phyloP scores from a whole-genome alignment of 2,888 invertebrate genomes.

The Leptogaster cylindrica region DNA sequence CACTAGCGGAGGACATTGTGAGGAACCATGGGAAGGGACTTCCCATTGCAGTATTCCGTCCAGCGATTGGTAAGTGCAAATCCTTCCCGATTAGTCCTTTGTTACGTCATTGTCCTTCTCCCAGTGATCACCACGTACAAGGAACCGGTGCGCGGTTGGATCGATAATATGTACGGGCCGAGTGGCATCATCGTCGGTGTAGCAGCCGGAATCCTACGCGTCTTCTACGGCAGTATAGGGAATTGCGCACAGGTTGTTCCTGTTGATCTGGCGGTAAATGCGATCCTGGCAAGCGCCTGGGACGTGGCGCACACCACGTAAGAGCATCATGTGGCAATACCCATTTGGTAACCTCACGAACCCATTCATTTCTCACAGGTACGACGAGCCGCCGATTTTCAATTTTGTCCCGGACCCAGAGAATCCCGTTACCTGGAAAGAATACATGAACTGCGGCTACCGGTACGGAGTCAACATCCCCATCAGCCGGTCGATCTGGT shows the following conservation, averaged over 20 bases:
- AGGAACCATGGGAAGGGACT: conserved; percentile 65
- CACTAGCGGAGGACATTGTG: conserved; percentile 70
- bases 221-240: conserved; percentile 54
- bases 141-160: conserved; percentile 70
- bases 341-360: background rate
- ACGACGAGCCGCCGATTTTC: conserved; percentile 69
- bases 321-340: conserved; percentile 24
- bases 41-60: conserved; percentile 72
- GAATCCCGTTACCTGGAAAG: conserved; percentile 81
- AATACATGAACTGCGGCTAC: conserved; percentile 66
- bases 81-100: background rate
- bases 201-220: conserved; percentile 67
- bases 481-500: conserved; percentile 72
- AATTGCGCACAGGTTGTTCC: conserved; percentile 61
- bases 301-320: conserved; percentile 61
- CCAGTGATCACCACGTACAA: conserved; percentile 63
- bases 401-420: conserved; percentile 84
- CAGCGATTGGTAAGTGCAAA: conserved; percentile 72
- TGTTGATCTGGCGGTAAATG: conserved; percentile 62
- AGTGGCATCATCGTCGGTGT: conserved; percentile 62
- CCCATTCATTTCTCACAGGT: conserved; percentile 40
- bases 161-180: conserved; percentile 72
- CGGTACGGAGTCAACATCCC: conserved; percentile 66
- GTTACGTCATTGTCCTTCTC: conserved; percentile 39
- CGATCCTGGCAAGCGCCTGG: conserved; percentile 61